Evolutionary conservation across 92 coral and sea anemone species (phyloP), one percentile per base, ranked within the genome.

Genomic region (Hydrozoanthus gracilis): DNA sequence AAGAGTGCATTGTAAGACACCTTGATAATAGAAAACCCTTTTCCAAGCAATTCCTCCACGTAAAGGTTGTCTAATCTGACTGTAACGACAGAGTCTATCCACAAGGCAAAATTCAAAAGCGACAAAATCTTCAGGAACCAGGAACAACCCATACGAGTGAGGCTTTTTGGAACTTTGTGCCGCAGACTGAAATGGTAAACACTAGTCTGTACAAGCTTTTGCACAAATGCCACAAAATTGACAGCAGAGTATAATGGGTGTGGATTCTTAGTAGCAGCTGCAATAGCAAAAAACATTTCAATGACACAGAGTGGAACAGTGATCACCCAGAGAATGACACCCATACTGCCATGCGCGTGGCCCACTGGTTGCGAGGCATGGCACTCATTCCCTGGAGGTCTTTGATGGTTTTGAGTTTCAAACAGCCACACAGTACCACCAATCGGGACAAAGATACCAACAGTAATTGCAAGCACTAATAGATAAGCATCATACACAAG

Each of bases 141-240:
- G 2, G 98, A 90, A 44, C 98, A 94, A 16, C 91, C 98, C 93
- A 94, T 90, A 68, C 93, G 92, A 87, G 90, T 39, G 73, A 69
- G 78, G 17, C 92, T 79, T 20, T 55, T 86, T 49, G 98, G 95
- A 10, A 94, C 95, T 79, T 90, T 94, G 86, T 92, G 98, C 12
- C 95, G 98, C 84, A 94, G 73, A 77, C 95, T 94, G 56, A 94
- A 94, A 62, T 94, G 91, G 87, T 94, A 94, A 8, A 94, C 86
- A 15, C 93, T 82, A 3, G 98, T 92, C 67, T 94, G 98, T 20
- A 92, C 77, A 58, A 94, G 76, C 89, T 92, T 92, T 46, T 94
- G 98, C 12, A 88, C 83, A 7, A 94, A 60, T 2, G 95, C 85
- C 4, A 91, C 91, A 86, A 92, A 94, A 89, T 77, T 83, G 3